Percentiles rank a stretch among this genome's conserved stretches.
These are phyloP conservation scores for Xestia rhomboidea DNA, from an alignment of 2,888 invertebrate genomes.

Conservation along the genomic window DNA sequence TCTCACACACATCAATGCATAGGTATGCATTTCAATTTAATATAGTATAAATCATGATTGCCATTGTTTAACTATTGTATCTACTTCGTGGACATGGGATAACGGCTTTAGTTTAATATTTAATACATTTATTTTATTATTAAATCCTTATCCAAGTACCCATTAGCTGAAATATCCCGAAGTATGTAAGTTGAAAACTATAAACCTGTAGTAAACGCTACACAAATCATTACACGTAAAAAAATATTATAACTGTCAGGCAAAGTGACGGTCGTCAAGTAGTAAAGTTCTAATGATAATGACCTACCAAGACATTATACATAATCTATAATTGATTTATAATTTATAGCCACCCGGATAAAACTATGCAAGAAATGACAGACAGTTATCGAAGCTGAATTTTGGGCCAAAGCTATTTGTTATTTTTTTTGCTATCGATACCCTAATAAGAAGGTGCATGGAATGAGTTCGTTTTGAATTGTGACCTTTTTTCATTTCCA, in stretches of 20 bases:
- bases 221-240: constrained; percentile 2
- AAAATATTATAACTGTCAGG: neutral
- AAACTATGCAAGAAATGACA: neutral
- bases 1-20: too few species aligned
- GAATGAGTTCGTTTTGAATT: neutral
- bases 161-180: neutral
- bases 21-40: too few species aligned
- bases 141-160: too few species aligned
- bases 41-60: too few species aligned
- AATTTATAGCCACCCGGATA: neutral
- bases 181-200: neutral
- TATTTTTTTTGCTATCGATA: neutral
- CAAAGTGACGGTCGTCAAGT: constrained; percentile 12
- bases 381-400: neutral
- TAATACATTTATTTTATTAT: too few species aligned
- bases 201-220: neutral
- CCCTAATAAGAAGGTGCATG: neutral
- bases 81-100: too few species aligned
- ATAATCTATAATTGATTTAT: neutral
- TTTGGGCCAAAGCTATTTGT: neutral
- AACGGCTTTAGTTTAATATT: too few species aligned
- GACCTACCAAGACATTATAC: neutral
- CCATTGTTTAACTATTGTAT: too few species aligned
- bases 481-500: neutral
- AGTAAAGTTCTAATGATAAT: constrained; percentile 24